phyloP scores from a whole-genome alignment of 2,113 vertebrate species.

The Psilopogon haemacephalus region DNA sequence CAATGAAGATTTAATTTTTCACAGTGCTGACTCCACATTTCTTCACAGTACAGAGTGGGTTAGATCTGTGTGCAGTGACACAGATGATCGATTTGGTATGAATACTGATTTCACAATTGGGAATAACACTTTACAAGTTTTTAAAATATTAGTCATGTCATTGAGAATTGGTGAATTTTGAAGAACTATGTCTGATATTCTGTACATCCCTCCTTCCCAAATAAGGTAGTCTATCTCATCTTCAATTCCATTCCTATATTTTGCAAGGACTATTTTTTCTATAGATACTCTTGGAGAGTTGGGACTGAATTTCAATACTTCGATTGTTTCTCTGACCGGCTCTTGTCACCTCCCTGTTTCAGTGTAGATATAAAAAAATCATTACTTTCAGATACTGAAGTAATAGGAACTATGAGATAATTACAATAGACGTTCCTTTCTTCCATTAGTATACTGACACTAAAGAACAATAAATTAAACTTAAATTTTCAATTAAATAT shows the following conservation, averaged over 20 bases:
- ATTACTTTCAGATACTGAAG: not conserved
- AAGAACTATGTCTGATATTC: not conserved
- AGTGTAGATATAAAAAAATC: not conserved
- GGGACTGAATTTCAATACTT: not conserved
- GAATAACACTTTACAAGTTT: not conserved
- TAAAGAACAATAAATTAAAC: not conserved
- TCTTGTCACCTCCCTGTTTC: not conserved
- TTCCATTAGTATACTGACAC: not conserved
- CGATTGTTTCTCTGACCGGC: not conserved
- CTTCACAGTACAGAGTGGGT: rapidly evolving
- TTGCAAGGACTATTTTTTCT: not conserved
- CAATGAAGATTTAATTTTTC: not conserved
- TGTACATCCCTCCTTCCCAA: not conserved
- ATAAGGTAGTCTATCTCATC: not conserved
- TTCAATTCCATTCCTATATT: not conserved
- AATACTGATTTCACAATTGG: not conserved
- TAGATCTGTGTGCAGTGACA: not conserved
- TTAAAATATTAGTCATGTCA: not conserved
- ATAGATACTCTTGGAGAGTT: not conserved
- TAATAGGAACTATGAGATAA: not conserved
- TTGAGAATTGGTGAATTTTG: not conserved
- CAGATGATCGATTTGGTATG: rapidly evolving
- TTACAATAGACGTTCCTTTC: not conserved
- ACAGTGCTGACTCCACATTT: not conserved
- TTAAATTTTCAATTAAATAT: not conserved